Percentiles rank a stretch among this genome's conserved stretches.
These are phyloP conservation scores for Cacatua alba DNA, from an alignment of 2,113 vertebrate genomes.

Conservation along the genomic window DNA sequence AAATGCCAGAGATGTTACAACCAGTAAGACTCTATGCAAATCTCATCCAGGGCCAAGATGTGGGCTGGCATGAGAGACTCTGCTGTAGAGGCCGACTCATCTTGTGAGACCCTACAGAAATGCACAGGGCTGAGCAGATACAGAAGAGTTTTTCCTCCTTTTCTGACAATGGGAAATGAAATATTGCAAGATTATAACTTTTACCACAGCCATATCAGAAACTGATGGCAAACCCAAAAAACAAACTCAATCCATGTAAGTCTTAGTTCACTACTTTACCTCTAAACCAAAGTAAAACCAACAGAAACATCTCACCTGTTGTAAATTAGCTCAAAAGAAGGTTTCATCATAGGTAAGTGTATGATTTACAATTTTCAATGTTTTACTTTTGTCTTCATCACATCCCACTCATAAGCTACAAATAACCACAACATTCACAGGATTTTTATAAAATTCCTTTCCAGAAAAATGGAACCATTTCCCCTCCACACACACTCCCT, in stretches of 20 bases:
- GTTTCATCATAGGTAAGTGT: background rate
- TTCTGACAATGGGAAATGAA: background rate
- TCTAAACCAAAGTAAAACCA: background rate
- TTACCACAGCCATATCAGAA: background rate
- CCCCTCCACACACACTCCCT: background rate
- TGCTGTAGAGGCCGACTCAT: background rate
- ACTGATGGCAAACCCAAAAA: background rate
- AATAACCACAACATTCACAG: background rate
- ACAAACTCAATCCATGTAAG: background rate
- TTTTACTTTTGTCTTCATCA: background rate
- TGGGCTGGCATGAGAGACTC: background rate
- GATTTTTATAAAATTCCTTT: background rate
- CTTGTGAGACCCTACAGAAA: background rate
- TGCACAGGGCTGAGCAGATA: background rate
- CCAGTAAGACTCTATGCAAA: background rate
- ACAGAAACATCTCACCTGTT: background rate
- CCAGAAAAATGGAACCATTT: background rate
- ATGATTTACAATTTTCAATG: background rate
- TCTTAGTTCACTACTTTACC: background rate
- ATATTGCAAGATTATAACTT: background rate
- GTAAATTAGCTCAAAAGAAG: background rate
- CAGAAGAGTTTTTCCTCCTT: background rate
- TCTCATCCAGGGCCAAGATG: background rate
- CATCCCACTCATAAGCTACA: background rate
- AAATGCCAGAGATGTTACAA: background rate